Base-by-base conservation (phyloP, 2,797 vertebrate genomes). In the Momotus momota region DNA sequence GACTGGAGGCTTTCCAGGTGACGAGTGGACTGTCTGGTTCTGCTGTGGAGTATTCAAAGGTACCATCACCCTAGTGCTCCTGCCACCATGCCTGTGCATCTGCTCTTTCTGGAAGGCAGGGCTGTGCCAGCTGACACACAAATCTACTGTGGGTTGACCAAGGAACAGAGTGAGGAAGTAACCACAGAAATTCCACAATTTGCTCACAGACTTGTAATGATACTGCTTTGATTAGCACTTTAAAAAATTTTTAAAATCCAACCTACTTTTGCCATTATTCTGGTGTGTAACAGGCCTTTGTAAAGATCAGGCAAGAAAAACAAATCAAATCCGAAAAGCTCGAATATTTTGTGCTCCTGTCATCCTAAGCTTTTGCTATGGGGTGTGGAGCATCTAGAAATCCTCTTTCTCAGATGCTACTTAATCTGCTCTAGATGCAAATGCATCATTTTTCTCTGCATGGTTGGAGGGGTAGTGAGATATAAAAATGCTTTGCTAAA, bases 71-170 rank as follows among this genome's bases (percentile, higher is more conserved):
- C 9, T 21, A 12, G 26, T 43, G 41, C 14, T 88, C 23, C 69
- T 35, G 35, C 0, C 2, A 5, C 41, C 19, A 7, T 0, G 0
- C 27, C 71, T 71, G 31, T 61, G 54, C 38, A 43, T 23, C 31
- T 7, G 1, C 33, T 38, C 15, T n/a, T 49, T 64, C 21, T 61
- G 46, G 25, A 78, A 78, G 65, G 18, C 29, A 40, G 48, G 43
- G 43, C 40, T 73, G 33, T 54, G 75, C 54, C 35, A 60, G 40
- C 25, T 62, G 45, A 15, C 5, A 20, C 35, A 45, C 7, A 0
- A 13, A 72, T 52, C 75, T 88, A 8, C 65, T 83, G 31, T n/a
- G 45, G 23, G 26, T 12, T 83, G 74, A 9, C 29, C 10, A n/a
- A 45, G 52, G 25, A 92, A 38, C 14, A 46, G 22, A 4, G 8